Conservation (phyloP, 2,797 vertebrate species). For the Momotus momota region DNA sequence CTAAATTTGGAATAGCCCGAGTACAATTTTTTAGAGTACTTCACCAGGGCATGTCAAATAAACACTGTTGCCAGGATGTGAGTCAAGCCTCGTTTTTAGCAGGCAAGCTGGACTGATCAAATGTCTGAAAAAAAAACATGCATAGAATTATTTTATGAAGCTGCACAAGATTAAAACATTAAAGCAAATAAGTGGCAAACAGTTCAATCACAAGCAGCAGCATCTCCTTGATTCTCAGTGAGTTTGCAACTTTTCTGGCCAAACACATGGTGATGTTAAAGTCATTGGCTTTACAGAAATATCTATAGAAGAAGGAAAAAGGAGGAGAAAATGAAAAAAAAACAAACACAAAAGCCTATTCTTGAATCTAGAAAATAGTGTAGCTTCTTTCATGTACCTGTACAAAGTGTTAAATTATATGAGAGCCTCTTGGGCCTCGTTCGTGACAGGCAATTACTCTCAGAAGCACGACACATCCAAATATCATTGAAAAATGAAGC, state of each 20-base stretch:
- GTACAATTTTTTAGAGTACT: neutral
- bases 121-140: conserved; percentile 21
- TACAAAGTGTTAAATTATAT: neutral
- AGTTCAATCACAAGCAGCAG: neutral
- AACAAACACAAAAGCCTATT: neutral
- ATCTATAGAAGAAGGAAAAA: neutral
- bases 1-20: conserved; percentile 20
- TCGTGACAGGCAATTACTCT: neutral
- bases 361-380: neutral
- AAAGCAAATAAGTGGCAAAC: conserved; percentile 4
- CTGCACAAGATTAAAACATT: neutral
- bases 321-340: neutral
- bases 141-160: neutral
- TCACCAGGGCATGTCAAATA: neutral
- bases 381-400: neutral
- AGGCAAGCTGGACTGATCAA: conserved; percentile 24
- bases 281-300: neutral
- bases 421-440: neutral
- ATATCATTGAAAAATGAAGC: neutral
- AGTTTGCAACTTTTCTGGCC: neutral
- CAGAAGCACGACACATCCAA: neutral
- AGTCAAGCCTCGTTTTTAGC: conserved; percentile 58
- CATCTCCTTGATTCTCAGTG: neutral
- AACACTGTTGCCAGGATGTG: conserved; percentile 47
- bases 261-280: neutral